Evolutionary conservation across 2,888 invertebrate species (phyloP), one percentile per base, ranked within the genome.

Genomic region (Theretra japonica): DNA sequence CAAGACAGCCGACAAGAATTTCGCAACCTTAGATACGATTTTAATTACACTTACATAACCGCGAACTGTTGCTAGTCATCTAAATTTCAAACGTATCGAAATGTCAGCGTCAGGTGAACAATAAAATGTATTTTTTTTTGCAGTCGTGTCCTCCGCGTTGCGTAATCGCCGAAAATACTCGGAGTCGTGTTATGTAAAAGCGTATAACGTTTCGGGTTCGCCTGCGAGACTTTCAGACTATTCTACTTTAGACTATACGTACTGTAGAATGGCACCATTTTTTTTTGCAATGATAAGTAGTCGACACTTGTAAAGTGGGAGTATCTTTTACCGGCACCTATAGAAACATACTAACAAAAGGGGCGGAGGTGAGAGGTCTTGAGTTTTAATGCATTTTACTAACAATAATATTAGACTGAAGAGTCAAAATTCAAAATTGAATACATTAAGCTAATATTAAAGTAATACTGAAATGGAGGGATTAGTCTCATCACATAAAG

Each of bases 111-210:
- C 70, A 57, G 53, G 50, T 48, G 30, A 33, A 69, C 73, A 73
- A 73, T 72, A 71, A 30, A 71, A 58, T 68, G 68, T 23, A 25
- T 33, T n/a, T 53, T 70, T 70, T 70, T 70, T 75, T 74, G 72
- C 48, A 77, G 74, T 7, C 19, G 74, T n/a, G 41, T 71, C 60
- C 70, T 70, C 71, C 30, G 60, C 50, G 50, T 75, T 77, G 70
- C 69, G 69, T 73, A 76, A 78, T 72, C 4, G 62, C 70, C 69
- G 48, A 75, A 74, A 73, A 76, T 73, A 74, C 28, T 62, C 68
- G 68, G 74, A 74, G 73, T 73, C 73, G 73, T 70, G 79, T 80
- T 77, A 76, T 78, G 74, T 74, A 77, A 75, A 65, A 69, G 72
- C 68, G 72, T 25, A 60, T 41, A 25, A 30, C 72, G 73, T 73